These are phyloP conservation scores for Onchidella celtica DNA, from an alignment of 2,888 invertebrate genomes.

Conservation along the genomic window DNA sequence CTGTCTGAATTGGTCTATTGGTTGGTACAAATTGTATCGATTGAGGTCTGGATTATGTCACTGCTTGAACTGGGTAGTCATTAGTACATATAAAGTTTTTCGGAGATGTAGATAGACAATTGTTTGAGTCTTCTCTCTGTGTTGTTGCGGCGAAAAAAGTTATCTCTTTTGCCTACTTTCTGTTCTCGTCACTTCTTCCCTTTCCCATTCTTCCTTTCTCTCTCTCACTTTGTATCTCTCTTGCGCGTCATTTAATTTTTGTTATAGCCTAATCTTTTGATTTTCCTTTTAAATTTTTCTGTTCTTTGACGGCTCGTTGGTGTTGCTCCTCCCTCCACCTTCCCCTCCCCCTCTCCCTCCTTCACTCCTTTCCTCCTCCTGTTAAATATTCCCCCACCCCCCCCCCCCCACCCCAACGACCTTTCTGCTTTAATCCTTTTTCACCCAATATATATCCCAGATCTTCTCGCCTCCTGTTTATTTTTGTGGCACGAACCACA, in stretches of 20 bases:
- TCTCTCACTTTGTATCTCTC: neutral
- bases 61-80: neutral
- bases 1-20: too few species aligned
- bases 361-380: neutral
- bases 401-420: neutral
- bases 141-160: too few species aligned
- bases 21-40: too few species aligned
- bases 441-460: neutral
- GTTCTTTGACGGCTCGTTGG: neutral
- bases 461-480: neutral
- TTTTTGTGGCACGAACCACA: too few species aligned
- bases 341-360: neutral
- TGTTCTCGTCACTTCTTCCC: too few species aligned
- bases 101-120: too few species aligned
- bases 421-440: neutral
- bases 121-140: too few species aligned
- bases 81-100: too few species aligned
- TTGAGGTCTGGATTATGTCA: neutral
- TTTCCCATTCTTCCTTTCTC: neutral
- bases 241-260: neutral
- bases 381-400: neutral
- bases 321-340: neutral
- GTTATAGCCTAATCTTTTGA: neutral
- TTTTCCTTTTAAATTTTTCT: neutral
- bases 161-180: too few species aligned